Evolutionary conservation across 2,888 invertebrate genomes (phyloP).

Genomic region (Amphipyra tragopoginis): DNA sequence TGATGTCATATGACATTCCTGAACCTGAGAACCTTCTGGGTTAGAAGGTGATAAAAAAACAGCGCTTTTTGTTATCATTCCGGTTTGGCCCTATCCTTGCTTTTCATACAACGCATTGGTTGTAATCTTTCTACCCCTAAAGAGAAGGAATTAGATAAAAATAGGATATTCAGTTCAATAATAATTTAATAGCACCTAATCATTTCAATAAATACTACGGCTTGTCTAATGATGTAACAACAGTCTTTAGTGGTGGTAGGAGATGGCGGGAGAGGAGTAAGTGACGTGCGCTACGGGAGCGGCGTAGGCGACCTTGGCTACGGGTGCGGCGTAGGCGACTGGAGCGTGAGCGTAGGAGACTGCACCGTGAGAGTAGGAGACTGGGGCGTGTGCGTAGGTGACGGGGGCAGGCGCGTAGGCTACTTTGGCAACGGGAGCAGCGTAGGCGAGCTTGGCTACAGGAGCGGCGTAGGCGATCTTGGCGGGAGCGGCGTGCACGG

Average conservation of each 20-base stretch:
- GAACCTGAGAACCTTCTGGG: too few relatives aligned
- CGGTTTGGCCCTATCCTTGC: too few relatives aligned
- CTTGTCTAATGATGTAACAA: constrained; percentile 21
- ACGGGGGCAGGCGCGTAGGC: constrained; percentile 60
- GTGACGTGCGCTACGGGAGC: constrained; percentile 44
- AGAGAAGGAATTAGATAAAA: background rate
- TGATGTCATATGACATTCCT: too few relatives aligned
- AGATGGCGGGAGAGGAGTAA: constrained; percentile 77
- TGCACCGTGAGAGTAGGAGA: constrained; percentile 68
- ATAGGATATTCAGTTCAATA: constrained; percentile 42
- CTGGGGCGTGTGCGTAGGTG: constrained; percentile 55
- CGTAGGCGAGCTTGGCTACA: constrained; percentile 34
- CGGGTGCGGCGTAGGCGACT: constrained; percentile 62
- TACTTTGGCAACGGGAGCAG: constrained; percentile 51
- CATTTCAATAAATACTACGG: constrained; percentile 68
- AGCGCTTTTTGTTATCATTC: too few relatives aligned
- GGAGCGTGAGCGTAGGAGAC: constrained; percentile 71
- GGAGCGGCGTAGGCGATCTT: constrained; percentile 44
- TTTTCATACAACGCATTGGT: too few relatives aligned
- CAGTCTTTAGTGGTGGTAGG: constrained; percentile 77
- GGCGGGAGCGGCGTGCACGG: constrained; percentile 63
- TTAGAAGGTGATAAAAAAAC: too few relatives aligned
- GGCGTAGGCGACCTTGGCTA: constrained; percentile 49
- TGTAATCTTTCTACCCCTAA: too few relatives aligned
- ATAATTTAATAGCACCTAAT: constrained; percentile 63